Percentiles rank a stretch among this genome's conserved stretches.
Evolutionary conservation across 2,797 vertebrate genomes (phyloP).

Genomic region (Loris lydekkerianus): DNA sequence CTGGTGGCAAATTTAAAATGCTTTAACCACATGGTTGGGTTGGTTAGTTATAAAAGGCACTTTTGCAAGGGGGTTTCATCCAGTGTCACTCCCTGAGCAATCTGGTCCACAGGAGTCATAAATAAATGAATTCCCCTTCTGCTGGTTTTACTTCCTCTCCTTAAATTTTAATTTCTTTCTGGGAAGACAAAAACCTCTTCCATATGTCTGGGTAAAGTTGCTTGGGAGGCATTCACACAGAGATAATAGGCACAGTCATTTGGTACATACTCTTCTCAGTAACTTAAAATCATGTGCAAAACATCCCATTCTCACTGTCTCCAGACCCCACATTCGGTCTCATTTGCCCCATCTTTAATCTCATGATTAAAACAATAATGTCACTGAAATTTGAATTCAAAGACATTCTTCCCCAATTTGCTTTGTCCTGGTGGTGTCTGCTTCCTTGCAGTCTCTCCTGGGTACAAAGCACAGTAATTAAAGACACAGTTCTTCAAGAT

Average conservation of each 20-base stretch:
- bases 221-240: slow-evolving; percentile 55
- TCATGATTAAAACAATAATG: slow-evolving; percentile 76
- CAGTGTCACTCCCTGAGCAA: slow-evolving; percentile 27
- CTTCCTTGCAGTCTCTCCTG: slow-evolving; percentile 55
- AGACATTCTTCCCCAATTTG: slow-evolving; percentile 66
- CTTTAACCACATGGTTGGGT: slow-evolving; percentile 44
- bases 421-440: slow-evolving; percentile 63
- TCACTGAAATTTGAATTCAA: slow-evolving; percentile 81
- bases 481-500: slow-evolving; percentile 74
- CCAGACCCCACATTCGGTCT: slow-evolving; percentile 39
- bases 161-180: slow-evolving; percentile 67
- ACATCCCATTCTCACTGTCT: slow-evolving; percentile 45
- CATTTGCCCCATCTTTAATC: slow-evolving; percentile 80
- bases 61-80: not conserved
- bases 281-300: slow-evolving; percentile 74
- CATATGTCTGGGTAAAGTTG: slow-evolving; percentile 67
- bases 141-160: slow-evolving; percentile 47
- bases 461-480: slow-evolving; percentile 79
- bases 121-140: slow-evolving; percentile 60
- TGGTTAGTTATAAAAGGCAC: not conserved
- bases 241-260: slow-evolving; percentile 41
- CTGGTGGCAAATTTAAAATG: not conserved
- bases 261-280: slow-evolving; percentile 6
- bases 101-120: slow-evolving; percentile 63
- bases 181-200: slow-evolving; percentile 59